Percentiles rank a stretch among this genome's conserved stretches.
phyloP scores from a whole-genome alignment of 2,113 vertebrate species.

The Poeciliopsis retropinna region DNA sequence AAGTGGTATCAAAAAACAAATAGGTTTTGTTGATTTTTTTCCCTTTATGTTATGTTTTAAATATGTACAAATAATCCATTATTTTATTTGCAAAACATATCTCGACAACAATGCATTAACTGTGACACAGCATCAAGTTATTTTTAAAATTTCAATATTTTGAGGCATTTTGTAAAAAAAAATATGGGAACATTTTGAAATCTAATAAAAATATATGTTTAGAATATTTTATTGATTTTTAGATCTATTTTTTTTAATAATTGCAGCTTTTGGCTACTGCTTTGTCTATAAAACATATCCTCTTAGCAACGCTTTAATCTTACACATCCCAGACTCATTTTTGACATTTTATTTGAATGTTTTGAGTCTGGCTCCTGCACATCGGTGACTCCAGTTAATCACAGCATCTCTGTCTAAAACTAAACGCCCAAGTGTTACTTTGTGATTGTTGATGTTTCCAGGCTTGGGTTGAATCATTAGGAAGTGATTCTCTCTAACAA shows the following conservation, averaged over 20 bases:
- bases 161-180: too few relatives aligned
- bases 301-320: not conserved
- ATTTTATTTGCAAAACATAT: too few relatives aligned
- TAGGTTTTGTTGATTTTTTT: too few relatives aligned
- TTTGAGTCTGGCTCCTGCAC: not conserved
- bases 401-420: slow-evolving; percentile 38
- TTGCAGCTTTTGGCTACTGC: not conserved
- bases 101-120: too few relatives aligned
- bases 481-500: slow-evolving; percentile 76
- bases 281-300: not conserved
- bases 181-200: not conserved
- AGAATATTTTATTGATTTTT: not conserved
- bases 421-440: slow-evolving; percentile 64
- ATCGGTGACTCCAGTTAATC: slow-evolving; percentile 28
- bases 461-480: slow-evolving; percentile 77
- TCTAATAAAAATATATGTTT: not conserved
- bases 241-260: not conserved
- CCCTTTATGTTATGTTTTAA: too few relatives aligned
- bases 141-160: not conserved
- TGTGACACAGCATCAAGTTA: not conserved
- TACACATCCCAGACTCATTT: not conserved
- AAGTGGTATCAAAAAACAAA: too few relatives aligned
- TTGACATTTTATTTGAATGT: not conserved
- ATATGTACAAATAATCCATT: too few relatives aligned
- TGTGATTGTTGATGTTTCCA: slow-evolving; percentile 73